These are phyloP conservation scores for Apamea sordens DNA, from an alignment of 2,888 invertebrate species.

Conservation along the genomic window DNA sequence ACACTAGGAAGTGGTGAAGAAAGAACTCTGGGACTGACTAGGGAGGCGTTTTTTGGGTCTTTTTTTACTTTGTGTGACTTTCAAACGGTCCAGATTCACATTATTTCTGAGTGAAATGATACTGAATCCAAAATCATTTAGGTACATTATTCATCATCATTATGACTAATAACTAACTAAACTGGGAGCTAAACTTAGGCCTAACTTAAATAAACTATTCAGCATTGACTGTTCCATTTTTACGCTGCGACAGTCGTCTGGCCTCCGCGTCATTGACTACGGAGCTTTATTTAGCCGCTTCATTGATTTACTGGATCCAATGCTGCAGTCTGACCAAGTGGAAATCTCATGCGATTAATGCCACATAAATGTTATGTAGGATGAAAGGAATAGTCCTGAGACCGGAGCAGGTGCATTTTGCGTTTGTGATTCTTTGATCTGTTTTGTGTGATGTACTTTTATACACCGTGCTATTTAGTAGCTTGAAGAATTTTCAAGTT, in stretches of 20 bases:
- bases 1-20: not conserved
- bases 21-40: not conserved
- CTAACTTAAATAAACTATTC: conserved; percentile 31
- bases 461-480: not conserved
- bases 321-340: conserved; percentile 27
- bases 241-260: conserved; percentile 22
- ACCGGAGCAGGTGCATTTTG: not conserved
- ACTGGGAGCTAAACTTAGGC: not conserved
- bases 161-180: not conserved
- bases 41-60: not conserved
- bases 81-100: not conserved
- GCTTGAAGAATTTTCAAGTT: not conserved
- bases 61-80: not conserved
- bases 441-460: not conserved
- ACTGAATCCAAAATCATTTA: not conserved
- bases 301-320: conserved; percentile 44
- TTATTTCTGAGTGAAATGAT: not conserved
- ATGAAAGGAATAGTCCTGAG: not conserved
- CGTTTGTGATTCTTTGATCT: not conserved
- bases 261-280: conserved; percentile 5
- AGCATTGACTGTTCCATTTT: conserved; percentile 28
- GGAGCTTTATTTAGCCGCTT: conserved; percentile 33
- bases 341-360: conserved; percentile 12
- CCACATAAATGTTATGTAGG: not conserved
- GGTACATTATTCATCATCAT: conserved; percentile 1